phyloP scores from a whole-genome alignment of 2,888 invertebrate species.

The Cepaea hortensis region DNA sequence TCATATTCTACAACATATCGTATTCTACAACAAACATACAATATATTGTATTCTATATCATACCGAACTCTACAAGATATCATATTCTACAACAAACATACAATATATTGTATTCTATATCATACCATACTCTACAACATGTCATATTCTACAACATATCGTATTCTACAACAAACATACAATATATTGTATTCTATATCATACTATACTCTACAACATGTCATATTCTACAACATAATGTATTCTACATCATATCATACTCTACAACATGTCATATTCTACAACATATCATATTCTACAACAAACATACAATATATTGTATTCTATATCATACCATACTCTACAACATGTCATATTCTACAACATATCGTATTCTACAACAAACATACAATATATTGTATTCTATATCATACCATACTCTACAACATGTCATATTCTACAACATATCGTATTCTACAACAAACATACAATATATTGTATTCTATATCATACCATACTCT shows the following conservation, averaged over 20 bases:
- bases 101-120: neutral
- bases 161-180: neutral
- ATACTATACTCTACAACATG: too few relatives aligned
- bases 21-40: constrained; percentile 1
- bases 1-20: constrained; percentile 36
- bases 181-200: neutral
- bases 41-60: too few relatives aligned
- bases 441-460: neutral
- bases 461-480: neutral
- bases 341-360: constrained; percentile 50
- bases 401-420: too few relatives aligned
- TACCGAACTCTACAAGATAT: too few relatives aligned
- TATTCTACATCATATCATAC: neutral
- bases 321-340: too few relatives aligned
- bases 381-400: neutral
- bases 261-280: constrained; percentile 48
- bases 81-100: constrained; percentile 15
- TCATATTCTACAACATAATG: constrained; percentile 39
- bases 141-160: constrained; percentile 37
- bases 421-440: constrained; percentile 50
- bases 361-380: neutral
- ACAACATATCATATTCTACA: neutral
- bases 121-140: too few relatives aligned
- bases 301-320: neutral
- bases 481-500: too few relatives aligned